Evolutionary conservation across 2,888 invertebrate genomes (phyloP), one percentile per base, ranked within the genome.

Genomic region (Conus canariensis): DNA sequence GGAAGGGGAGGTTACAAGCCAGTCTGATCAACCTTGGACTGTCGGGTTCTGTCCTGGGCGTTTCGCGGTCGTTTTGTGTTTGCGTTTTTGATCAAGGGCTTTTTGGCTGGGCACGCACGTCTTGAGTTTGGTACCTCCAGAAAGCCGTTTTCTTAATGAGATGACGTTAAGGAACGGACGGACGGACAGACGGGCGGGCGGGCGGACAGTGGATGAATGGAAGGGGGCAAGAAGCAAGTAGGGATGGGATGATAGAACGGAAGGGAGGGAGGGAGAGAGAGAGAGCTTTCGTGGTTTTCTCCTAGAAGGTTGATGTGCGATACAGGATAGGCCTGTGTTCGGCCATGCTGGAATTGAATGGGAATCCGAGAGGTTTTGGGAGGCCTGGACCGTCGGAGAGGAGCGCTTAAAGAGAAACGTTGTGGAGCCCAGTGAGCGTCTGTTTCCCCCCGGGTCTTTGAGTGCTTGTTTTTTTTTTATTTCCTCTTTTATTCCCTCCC

Each of bases 341-440:
- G 80, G 80, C 3, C 30, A 45, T 4, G 30, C 80, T 80, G 80
- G 80, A 80, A 80, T 80, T 80, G 80, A 80, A 80, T 80, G 80
- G 80, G 80, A 30, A 80, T 3, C 19, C 30, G 14, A 80, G 80
- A 80, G 45, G 80, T 25, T 16, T 45, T 45, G 45, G 45, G 45
- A 45, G 45, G 45, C 45, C 45, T 45, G 45, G 45, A 45, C 45
- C 45, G 45, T 45, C 45, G 45, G 45, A 45, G 45, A 45, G 45
- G 45, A 45, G 45, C 45, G 45, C 45, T 45, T 45, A 45, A 45
- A 45, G 45, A 45, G 45, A 45, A 45, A 45, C 45, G 45, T 45
- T 45, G 45, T 45, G 45, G 45, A 45, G 45, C 4, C 45, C 45
- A 45, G 4, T 45, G 45, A 45, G 45, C 45, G 45, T 45, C 45